Conservation (phyloP, 2,797 vertebrate genomes). For the Acropternis orthonyx region DNA sequence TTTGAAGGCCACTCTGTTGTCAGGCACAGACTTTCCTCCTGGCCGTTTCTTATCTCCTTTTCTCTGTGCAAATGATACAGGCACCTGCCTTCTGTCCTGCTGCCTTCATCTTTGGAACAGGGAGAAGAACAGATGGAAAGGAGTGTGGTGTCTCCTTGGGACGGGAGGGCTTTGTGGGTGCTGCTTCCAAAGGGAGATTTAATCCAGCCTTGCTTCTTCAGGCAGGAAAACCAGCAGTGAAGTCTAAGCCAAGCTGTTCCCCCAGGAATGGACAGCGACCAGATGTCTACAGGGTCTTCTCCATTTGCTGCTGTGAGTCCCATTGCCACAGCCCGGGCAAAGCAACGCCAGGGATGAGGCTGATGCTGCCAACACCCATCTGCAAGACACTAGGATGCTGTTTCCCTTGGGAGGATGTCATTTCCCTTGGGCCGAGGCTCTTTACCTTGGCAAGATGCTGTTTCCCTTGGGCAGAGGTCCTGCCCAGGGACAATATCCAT, state of each 20-base stretch:
- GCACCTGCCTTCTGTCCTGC: background rate
- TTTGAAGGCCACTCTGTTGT: background rate
- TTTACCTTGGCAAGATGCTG: background rate
- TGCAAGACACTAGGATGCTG: no score
- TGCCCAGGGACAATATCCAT: fast-evolving
- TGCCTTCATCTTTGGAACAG: background rate
- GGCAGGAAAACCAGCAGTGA: background rate
- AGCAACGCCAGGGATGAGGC: background rate
- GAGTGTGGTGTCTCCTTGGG: background rate
- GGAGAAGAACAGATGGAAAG: background rate
- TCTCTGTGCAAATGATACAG: background rate
- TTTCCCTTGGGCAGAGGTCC: background rate
- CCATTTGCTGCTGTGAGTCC: no score
- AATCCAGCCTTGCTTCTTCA: background rate
- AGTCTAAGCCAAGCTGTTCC: background rate
- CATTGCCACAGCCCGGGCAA: fast-evolving
- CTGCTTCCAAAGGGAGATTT: background rate
- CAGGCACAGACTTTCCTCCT: background rate
- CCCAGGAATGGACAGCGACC: background rate
- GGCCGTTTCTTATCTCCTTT: background rate
- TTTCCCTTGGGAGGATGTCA: background rate
- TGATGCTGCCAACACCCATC: fast-evolving
- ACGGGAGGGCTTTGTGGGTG: background rate
- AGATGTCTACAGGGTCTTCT: background rate
- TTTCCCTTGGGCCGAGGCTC: background rate